Evolutionary conservation across 2,797 vertebrate genomes (phyloP), one percentile per base, ranked within the genome.

Genomic region (Epinephelus malabaricus): DNA sequence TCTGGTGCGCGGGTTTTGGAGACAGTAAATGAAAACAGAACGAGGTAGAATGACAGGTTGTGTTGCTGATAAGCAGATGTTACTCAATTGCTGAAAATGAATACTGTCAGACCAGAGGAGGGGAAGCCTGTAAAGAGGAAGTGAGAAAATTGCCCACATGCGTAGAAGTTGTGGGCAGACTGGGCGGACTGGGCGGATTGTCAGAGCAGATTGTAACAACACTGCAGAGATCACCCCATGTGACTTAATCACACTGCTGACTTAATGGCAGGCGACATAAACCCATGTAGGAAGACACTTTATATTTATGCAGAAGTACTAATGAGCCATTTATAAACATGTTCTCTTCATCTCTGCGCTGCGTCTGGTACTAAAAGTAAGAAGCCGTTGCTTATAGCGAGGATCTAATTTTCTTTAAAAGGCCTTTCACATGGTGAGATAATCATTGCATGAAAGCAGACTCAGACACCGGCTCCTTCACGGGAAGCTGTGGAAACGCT

Each of bases 321-420:
- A 88, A 92, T 88, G 86, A 89, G 84, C 78, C 74, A 84, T 90
- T 87, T 86, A 67, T 84, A 86, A 83, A 78, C 86, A 84, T 73
- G 75, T 69, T 76, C 70, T 55, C 56, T 78, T 73, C 80, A 70
- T 69, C 69, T 75, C 77, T 51, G 51, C 12, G 56, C 61, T 43
- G 64, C 65, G 30, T 78, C 63, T 77, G 71, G 30, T 64, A 21
- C 73, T 71, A 60, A 74, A 79, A 73, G 70, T 55, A 43, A 65
- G 65, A 69, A 69, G 62, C 66, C 54, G 61, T 79, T 60, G 68
- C 70, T 61, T 58, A 34, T 30, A 54, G 63, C 38, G 27, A 72
- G 62, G 47, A 78, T 59, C 49, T 56, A 0, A 70, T 61, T 62
- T 77, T 45, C n/a, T 53, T 46, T 75, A 74, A 86, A 72, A 71